phyloP scores from a whole-genome alignment of 2,888 invertebrate species.

The Drosophila prolongata region DNA sequence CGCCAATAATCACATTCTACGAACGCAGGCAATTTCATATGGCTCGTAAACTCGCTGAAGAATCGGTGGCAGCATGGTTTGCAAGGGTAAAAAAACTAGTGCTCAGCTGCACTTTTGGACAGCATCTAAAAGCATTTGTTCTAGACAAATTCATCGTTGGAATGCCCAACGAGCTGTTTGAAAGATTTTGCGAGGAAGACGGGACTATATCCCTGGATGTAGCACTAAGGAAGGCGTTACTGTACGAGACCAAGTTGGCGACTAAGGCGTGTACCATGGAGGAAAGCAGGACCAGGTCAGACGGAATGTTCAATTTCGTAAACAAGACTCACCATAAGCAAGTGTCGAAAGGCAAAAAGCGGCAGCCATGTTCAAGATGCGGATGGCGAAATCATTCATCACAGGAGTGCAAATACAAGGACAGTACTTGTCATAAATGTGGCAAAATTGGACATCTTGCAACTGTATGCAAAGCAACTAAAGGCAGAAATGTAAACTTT shows the following conservation, averaged over 20 bases:
- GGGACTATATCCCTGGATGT: too few relatives aligned
- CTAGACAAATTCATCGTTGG: background rate
- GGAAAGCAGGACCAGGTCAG: too few relatives aligned
- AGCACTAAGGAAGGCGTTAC: too few relatives aligned
- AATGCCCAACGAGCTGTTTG: background rate
- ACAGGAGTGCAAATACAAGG: background rate
- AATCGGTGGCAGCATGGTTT: background rate
- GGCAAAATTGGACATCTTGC: background rate
- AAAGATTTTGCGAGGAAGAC: too few relatives aligned
- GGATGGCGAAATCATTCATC: background rate
- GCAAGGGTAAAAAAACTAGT: background rate
- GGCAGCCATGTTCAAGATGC: too few relatives aligned
- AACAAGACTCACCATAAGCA: too few relatives aligned
- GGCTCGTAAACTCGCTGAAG: background rate
- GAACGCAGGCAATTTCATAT: background rate
- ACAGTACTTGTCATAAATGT: background rate
- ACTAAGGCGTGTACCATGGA: too few relatives aligned
- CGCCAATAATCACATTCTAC: background rate
- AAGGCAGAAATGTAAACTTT: background rate
- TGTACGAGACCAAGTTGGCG: too few relatives aligned
- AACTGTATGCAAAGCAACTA: background rate
- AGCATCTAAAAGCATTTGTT: background rate
- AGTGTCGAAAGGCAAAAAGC: too few relatives aligned
- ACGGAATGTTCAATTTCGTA: too few relatives aligned
- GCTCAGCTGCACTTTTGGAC: background rate